Base-by-base conservation (phyloP, 2,888 invertebrate species). In the Chirona hameri region DNA sequence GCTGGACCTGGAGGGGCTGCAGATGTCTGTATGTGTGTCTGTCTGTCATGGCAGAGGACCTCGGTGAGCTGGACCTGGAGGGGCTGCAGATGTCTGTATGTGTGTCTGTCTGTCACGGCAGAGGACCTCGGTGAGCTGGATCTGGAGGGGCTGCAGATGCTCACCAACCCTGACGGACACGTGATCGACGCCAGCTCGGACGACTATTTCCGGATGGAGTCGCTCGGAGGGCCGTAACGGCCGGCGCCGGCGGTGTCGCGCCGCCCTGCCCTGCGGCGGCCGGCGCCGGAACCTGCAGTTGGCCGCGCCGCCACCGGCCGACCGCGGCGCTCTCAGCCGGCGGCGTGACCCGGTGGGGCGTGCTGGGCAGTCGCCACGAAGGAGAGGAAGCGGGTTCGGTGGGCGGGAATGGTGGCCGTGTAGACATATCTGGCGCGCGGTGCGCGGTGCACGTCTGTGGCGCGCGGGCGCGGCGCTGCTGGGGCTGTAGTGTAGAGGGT, bases 141-240 rank as follows among this genome's bases (percentile, higher is more conserved):
- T 29, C 69, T 69, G 69, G 69, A 27, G 27, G 69, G 27, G 2
- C 27, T 69, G 2, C 69, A 69, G 69, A 69, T 69, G 69, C 69
- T 69, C 27, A 69, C 69, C 69, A 69, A 69, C 69, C 69, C 69
- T 1, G 69, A 29, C 69, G 69, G 29, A 10, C 69, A 69, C 12
- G 69, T 69, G 9, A 69, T 29, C 29, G 69, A 69, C 69, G 27
- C 69, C 29, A 69, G 14, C 69, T 24, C 69, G 4, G 69, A 69
- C n/a, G 69, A 27, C 69, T 69, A 69, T 29, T n/a, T 69, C n/a
- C 69, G 69, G n/a, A 27, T 69, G 69, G 69, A 69, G 69, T 69
- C 69, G 69, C 69, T 29, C 27, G 29, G 69, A 0, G 4, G 5
- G 12, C 24, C 24, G 69, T 52, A 52, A 10, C 60, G 57, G 65